phyloP scores from a whole-genome alignment of 2,888 invertebrate species.

The Drosophila crucigera region DNA sequence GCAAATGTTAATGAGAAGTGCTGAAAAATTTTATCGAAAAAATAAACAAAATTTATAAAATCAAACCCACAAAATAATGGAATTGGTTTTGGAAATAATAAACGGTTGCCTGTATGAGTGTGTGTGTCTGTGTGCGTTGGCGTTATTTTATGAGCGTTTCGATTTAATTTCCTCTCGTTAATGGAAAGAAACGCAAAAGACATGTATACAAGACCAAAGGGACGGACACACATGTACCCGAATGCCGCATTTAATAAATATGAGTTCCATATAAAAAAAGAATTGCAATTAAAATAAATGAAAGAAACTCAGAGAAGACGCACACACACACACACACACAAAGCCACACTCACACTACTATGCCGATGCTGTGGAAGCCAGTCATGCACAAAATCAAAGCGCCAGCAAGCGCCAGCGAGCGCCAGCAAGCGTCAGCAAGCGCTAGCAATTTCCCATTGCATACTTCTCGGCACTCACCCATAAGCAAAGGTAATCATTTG shows the following conservation, averaged over 20 bases:
- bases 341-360: neutral
- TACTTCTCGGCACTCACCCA: constrained; percentile 46
- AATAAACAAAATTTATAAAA: constrained; percentile 66
- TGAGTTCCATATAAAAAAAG: constrained; percentile 58
- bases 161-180: constrained; percentile 76
- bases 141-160: constrained; percentile 68
- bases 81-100: constrained; percentile 61
- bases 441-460: constrained; percentile 59
- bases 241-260: constrained; percentile 62
- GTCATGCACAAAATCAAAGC: constrained; percentile 79
- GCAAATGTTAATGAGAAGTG: constrained; percentile 19
- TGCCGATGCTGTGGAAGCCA: constrained; percentile 44
- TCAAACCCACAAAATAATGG: constrained; percentile 72
- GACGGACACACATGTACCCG: constrained; percentile 20
- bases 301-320: constrained; percentile 59
- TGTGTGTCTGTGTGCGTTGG: constrained; percentile 17
- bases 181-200: constrained; percentile 50
- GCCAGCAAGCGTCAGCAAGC: constrained; percentile 30
- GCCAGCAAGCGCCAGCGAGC: constrained; percentile 27
- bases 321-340: constrained; percentile 13
- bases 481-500: constrained; percentile 47
- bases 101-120: constrained; percentile 40
- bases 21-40: constrained; percentile 25
- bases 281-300: constrained; percentile 75
- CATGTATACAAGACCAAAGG: constrained; percentile 8